Evolutionary conservation across 2,113 vertebrate genomes (phyloP), one percentile per base, ranked within the genome.

Genomic region (Illadopsis cleaveri): DNA sequence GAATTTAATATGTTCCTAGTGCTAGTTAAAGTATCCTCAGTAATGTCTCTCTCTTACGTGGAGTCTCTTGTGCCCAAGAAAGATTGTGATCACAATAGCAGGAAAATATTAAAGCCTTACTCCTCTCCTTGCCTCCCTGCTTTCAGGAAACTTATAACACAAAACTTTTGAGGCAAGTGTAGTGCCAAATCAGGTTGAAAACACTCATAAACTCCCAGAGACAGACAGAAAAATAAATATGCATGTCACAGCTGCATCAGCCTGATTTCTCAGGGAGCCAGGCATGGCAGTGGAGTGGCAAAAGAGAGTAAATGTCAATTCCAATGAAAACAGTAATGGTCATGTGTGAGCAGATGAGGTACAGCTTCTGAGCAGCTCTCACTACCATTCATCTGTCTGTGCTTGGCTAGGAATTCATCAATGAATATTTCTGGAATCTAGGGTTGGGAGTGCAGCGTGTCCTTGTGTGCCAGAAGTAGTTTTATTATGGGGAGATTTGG

Each of bases 1-100:
- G 82, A 92, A 92, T 95, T 94, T 94, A 93, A 64, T 94, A 86
- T 66, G 93, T 93, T 96, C 92, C 86, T 92, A 62, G 76, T 78
- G 89, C 86, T 90, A 83, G 86, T 86, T 93, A 90, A 89, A 90
- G 76, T 54, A 90, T 50, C 68, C 51, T 82, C 82, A 77, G 16
- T 96, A 93, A 94, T 85, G 38, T 87, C 27, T 95, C 9, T 90
- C 28, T 91, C 54, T 83, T 58, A 42, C 1, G 0, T 70, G 76
- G 35, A 62, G 70, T 90, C 94, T 95, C 80, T 56, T 40, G 91
- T 83, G 93, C 69, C 82, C 44, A n/a, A 35, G 79, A 86, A 88
- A 77, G 50, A 35, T 47, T 77, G 50, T 0, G 11, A 83, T 90
- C 69, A 38, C 88, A 86, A 14, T 13, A 78, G 38, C 89, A 89